Evolutionary conservation across 1,140 invertebrate genomes (phyloP).

Genomic region (Pectinophora gossypiella): DNA sequence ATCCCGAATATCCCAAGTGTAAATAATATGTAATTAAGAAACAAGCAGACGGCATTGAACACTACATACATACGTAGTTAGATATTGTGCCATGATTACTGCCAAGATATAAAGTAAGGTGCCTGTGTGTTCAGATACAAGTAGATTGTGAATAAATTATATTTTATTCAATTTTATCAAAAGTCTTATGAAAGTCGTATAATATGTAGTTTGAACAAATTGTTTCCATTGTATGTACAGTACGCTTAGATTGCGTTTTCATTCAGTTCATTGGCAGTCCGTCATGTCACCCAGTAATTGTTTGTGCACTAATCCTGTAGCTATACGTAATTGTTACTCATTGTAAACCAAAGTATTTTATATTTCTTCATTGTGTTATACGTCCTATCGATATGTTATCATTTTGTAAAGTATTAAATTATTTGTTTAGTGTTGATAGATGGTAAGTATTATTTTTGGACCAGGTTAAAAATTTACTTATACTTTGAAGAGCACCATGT

Average conservation of each 20-base stretch:
- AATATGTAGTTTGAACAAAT: background rate
- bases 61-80: background rate
- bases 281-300: background rate
- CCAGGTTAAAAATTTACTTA: slow-evolving; percentile 7
- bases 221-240: too few species aligned
- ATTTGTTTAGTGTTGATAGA: slow-evolving; percentile 28
- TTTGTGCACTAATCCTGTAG: slow-evolving; percentile 1
- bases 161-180: background rate
- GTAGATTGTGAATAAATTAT: slow-evolving; percentile 21
- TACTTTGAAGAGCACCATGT: background rate
- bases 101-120: slow-evolving; percentile 61
- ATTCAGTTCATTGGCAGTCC: too few species aligned
- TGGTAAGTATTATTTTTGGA: slow-evolving; percentile 38
- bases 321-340: slow-evolving; percentile 28
- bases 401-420: slow-evolving; percentile 30
- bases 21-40: background rate
- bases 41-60: background rate
- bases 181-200: background rate
- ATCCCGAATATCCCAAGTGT: background rate
- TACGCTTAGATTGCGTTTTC: too few species aligned
- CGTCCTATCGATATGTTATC: slow-evolving; percentile 21
- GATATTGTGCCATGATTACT: slow-evolving; percentile 52
- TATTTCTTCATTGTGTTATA: slow-evolving; percentile 29
- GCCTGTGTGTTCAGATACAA: slow-evolving; percentile 65
- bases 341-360: slow-evolving; percentile 56